Evolutionary conservation across 2,888 invertebrate genomes (phyloP).

Genomic region (Trimorus sp.): DNA sequence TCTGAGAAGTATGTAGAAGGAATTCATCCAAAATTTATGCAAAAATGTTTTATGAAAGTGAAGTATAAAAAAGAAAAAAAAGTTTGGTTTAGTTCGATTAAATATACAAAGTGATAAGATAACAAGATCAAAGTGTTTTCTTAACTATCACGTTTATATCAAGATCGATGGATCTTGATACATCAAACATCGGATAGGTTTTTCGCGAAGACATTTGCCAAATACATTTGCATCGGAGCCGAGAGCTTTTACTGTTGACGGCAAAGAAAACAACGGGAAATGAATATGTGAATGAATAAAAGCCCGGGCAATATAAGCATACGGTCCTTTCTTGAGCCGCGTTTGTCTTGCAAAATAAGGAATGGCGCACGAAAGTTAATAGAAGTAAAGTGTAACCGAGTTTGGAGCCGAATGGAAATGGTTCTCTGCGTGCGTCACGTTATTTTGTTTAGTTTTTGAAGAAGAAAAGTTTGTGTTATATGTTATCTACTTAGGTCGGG

Average conservation of each 20-base stretch:
- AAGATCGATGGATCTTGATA: too few relatives aligned
- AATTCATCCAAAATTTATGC: too few relatives aligned
- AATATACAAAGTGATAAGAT: too few relatives aligned
- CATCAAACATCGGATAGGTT: neutral
- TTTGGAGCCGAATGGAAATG: conserved; percentile 8
- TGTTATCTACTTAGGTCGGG: too few relatives aligned
- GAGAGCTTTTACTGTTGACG: neutral
- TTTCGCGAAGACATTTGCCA: too few relatives aligned
- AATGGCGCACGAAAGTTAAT: conserved; percentile 30
- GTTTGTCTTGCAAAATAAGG: conserved; percentile 40
- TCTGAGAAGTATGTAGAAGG: too few relatives aligned
- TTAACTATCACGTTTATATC: too few relatives aligned
- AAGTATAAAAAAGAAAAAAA: too few relatives aligned
- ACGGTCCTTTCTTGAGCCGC: conserved; percentile 11
- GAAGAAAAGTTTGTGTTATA: too few relatives aligned
- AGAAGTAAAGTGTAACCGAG: conserved; percentile 28
- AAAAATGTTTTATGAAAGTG: too few relatives aligned
- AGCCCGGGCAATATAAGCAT: conserved; percentile 15
- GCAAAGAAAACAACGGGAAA: conserved; percentile 18
- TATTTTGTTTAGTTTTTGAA: conserved; percentile 9
- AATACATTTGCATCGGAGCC: neutral
- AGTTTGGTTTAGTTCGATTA: too few relatives aligned
- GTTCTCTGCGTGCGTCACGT: neutral
- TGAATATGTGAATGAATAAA: conserved; percentile 42
- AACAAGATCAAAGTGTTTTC: too few relatives aligned